These are phyloP conservation scores for Uria lomvia DNA, from an alignment of 2,113 vertebrate genomes.

Conservation along the genomic window DNA sequence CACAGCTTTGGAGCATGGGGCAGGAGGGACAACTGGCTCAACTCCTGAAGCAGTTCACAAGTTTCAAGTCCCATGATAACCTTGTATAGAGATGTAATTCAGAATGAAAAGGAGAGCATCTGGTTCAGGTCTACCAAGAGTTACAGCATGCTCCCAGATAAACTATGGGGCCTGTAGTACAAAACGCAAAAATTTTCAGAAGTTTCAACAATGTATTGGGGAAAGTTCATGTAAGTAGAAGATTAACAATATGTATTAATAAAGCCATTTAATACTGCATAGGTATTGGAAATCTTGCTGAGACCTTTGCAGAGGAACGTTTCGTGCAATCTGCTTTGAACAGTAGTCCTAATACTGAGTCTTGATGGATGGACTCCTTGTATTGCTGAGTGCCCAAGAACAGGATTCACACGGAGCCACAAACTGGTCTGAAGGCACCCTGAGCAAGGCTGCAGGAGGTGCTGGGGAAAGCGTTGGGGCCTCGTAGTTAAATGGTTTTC, in stretches of 20 bases:
- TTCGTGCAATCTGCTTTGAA: neutral
- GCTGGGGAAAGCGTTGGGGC: neutral
- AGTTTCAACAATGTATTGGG: neutral
- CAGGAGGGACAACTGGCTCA: neutral
- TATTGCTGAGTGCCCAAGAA: neutral
- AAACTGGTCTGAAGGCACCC: neutral
- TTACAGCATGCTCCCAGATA: neutral
- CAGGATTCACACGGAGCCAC: neutral
- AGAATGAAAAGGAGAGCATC: neutral
- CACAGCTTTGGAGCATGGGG: neutral
- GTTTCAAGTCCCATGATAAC: neutral
- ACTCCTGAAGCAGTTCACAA: neutral
- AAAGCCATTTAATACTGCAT: neutral
- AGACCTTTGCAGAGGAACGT: neutral
- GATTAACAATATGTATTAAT: neutral
- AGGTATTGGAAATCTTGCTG: neutral
- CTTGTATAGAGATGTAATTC: neutral
- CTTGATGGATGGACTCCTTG: fast-evolving
- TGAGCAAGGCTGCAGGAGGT: neutral
- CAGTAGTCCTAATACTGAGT: neutral
- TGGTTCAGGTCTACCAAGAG: neutral
- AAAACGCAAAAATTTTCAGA: neutral
- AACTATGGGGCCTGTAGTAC: neutral
- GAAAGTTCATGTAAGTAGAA: neutral
- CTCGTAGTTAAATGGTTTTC: neutral